phyloP scores from a whole-genome alignment of 92 coral and sea anemone species.

The Actinernus sp. region DNA sequence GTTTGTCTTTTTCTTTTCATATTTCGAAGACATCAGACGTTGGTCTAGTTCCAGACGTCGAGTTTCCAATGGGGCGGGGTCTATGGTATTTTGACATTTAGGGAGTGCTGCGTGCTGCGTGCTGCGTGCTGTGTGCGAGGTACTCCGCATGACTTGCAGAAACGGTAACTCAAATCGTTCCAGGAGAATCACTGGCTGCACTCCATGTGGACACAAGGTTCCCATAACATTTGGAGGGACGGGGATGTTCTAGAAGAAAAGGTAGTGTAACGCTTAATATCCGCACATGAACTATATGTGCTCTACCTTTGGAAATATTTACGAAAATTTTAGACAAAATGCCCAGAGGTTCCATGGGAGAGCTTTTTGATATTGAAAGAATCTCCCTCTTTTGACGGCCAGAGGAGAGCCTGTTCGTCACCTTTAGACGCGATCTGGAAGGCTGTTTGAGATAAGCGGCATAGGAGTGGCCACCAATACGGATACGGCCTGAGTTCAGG shows the following conservation, averaged over 20 bases:
- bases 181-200: slow-evolving; percentile 11
- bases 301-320: no score
- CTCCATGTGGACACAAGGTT: slow-evolving; percentile 9
- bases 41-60: slow-evolving; percentile 8
- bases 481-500: slow-evolving; percentile 22
- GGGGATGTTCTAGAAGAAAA: neutral
- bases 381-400: slow-evolving; percentile 14
- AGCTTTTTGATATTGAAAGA: neutral
- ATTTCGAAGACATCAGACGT: slow-evolving; percentile 4
- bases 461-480: slow-evolving; percentile 35
- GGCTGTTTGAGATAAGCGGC: no score
- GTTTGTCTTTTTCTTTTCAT: neutral
- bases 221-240: slow-evolving; percentile 1
- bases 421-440: slow-evolving; percentile 1
- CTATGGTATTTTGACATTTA: no score
- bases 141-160: slow-evolving; percentile 21
- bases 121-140: neutral
- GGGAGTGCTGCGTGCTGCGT: no score
- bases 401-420: slow-evolving; percentile 4
- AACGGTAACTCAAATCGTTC: slow-evolving; percentile 15
- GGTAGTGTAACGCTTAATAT: no score
- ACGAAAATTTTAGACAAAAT: slow-evolving; percentile 13
- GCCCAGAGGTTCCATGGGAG: slow-evolving; percentile 18
- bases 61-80: neutral
- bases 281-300: no score